phyloP scores from a whole-genome alignment of 2,888 invertebrate genomes.

The Cephonodes hylas region DNA sequence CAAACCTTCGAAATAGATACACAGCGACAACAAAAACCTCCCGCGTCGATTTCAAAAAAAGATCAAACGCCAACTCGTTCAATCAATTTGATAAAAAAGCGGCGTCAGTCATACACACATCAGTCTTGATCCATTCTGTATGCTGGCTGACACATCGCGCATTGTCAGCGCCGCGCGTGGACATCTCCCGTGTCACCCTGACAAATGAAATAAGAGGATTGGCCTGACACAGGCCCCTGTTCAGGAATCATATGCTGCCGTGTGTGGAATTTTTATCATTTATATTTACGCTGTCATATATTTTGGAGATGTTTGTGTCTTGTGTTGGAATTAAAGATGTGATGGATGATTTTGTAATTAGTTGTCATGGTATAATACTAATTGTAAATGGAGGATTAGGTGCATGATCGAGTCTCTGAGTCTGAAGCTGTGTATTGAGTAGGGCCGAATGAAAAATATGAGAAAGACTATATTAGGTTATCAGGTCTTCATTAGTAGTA shows the following conservation, averaged over 20 bases:
- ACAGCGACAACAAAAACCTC: background rate
- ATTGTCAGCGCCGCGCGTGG: conserved; percentile 58
- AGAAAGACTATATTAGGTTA: too few species aligned
- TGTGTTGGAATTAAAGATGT: background rate
- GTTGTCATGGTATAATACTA: background rate
- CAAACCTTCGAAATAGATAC: background rate
- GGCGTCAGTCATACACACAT: conserved; percentile 42
- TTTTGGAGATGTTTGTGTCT: background rate
- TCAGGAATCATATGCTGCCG: conserved; percentile 11
- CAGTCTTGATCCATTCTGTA: conserved; percentile 48
- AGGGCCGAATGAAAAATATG: too few species aligned
- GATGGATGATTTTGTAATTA: background rate
- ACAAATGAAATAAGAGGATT: conserved; percentile 78
- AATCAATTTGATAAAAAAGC: conserved; percentile 6
- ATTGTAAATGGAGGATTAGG: too few species aligned
- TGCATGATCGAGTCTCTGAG: too few species aligned
- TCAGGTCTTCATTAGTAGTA: too few species aligned
- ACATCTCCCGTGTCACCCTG: conserved; percentile 51
- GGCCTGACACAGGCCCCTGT: conserved; percentile 36
- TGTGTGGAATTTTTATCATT: conserved; percentile 12
- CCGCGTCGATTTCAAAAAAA: background rate
- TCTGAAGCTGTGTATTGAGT: too few species aligned
- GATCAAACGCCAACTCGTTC: background rate
- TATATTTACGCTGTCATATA: background rate
- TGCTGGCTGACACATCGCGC: conserved; percentile 56